Base-by-base conservation (phyloP, 2,113 vertebrate species). In the Oryzias javanicus region DNA sequence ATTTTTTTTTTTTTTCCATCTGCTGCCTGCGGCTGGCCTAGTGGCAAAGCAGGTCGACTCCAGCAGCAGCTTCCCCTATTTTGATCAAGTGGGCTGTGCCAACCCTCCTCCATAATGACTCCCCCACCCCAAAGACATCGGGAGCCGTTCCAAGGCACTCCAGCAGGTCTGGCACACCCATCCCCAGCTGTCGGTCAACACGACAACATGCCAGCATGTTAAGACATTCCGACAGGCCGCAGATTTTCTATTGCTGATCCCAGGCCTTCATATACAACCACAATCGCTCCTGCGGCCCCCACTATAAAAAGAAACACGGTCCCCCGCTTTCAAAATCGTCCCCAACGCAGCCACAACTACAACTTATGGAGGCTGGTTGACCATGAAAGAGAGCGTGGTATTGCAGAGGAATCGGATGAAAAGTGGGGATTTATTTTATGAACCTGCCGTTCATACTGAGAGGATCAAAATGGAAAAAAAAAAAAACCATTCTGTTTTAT, bases 341-440 rank as follows among this genome's bases (percentile, higher is more conserved):
- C 79, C 42, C 48, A 48, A 60, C 76, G 64, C 50, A 71, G 66
- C 88, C 84, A 71, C 78, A 86, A 84, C 89, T 88, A 86, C 78
- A 90, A 48, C 69, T 55, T 68, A 78, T 46, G 60, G 45, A 65
- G 64, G 54, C 64, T 53, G 51, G 42, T 42, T 3, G 2, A 58
- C 52, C 70, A 41, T 27, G 47, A 74, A 45, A 65, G 64, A 63
- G 72, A 69, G 63, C 25, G 27, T 42, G 54, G 42, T 57, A 61
- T 48, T 42, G 19, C 42, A 60, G 67, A 70, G 59, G 64, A 67
- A 59, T 83, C 52, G 56, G 57, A 81, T 72, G 47, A 84, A 80
- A 76, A 63, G 55, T 72, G 72, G 67, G 73, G 66, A 78, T 71
- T 86, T 56, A 75, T 78, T 60, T 62, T 53, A 64, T 63, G 52